Base-by-base conservation (phyloP, 2,797 vertebrate genomes). In the Triplophysa bombifrons region DNA sequence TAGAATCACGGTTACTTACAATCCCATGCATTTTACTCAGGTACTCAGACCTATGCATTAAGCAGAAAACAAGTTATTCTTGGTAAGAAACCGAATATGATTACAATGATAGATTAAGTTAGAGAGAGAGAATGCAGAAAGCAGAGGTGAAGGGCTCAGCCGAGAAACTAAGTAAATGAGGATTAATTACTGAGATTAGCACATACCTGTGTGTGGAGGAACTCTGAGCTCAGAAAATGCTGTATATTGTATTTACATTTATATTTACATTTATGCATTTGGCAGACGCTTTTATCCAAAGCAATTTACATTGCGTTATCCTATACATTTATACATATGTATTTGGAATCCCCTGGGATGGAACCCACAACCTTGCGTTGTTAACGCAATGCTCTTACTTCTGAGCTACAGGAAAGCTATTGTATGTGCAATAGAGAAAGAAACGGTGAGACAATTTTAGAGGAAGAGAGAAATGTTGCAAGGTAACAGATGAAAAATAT, bases 171-270 rank as follows among this genome's bases (percentile, higher is more conserved):
- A 70, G 64, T 82, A 81, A 83, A 84, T 68, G 79, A 83, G 83
- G 76, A 82, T 84, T 80, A 85, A 86, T 86, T 63, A 78, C 65
- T 22, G 67, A 80, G 82, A 85, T 85, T 78, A 84, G 80, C 70
- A 65, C 61, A 74, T 74, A 64, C 64, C 77, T 48, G 69, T 77
- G 72, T 68, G 56, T 63, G 17, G 72, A 73, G 53, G 44, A 81
- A 82, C 60, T 73, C 65, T 78, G 69, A 25, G 65, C 72, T 80
- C 44, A 34, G 51, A 72, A 79, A 81, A 80, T 80, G 41, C 53
- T 44, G 46, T 78, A 74, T 83, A 65, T 22, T 22, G 22, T 22
- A 22, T 22, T 22, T 22, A 22, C 22, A 22, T 22, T 22, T 22
- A 22, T 22, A 22, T 22, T 22, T 22, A 22, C 22, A 22, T 22